phyloP scores from a whole-genome alignment of 2,797 vertebrate genomes.

The Leuciscus waleckii region DNA sequence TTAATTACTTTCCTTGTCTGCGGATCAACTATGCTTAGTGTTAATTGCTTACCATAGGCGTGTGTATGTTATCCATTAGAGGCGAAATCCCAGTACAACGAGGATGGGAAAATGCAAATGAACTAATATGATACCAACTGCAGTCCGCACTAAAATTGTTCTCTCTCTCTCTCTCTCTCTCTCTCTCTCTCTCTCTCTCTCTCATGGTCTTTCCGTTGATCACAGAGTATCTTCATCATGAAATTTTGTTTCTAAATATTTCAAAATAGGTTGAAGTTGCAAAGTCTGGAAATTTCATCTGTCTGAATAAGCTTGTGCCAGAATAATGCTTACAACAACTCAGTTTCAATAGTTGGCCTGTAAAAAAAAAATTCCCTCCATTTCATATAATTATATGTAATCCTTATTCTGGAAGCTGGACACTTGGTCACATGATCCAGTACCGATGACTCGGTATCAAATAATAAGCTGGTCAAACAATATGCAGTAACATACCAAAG shows the following conservation, averaged over 20 bases:
- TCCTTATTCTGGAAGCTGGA: background rate
- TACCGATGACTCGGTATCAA: background rate
- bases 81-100: slow-evolving; percentile 8
- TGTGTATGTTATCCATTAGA: slow-evolving; percentile 43
- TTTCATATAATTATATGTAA: background rate
- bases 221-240: background rate
- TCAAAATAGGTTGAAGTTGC: slow-evolving; percentile 6
- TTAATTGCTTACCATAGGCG: slow-evolving; percentile 48
- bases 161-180: background rate
- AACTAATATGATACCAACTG: background rate
- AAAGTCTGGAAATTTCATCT: slow-evolving; percentile 34
- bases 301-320: background rate
- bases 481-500: background rate
- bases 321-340: background rate
- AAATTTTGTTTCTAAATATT: slow-evolving; percentile 10
- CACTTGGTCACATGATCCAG: background rate
- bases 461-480: background rate
- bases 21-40: slow-evolving; percentile 32
- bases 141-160: background rate
- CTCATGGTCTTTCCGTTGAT: background rate
- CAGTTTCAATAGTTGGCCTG: slow-evolving; percentile 13
- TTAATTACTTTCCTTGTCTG: slow-evolving; percentile 34
- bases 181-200: background rate
- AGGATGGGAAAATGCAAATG: slow-evolving; percentile 4
- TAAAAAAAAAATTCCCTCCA: slow-evolving; percentile 11